Conservation (phyloP, 2,888 invertebrate genomes). For the Drosophila monieri region DNA sequence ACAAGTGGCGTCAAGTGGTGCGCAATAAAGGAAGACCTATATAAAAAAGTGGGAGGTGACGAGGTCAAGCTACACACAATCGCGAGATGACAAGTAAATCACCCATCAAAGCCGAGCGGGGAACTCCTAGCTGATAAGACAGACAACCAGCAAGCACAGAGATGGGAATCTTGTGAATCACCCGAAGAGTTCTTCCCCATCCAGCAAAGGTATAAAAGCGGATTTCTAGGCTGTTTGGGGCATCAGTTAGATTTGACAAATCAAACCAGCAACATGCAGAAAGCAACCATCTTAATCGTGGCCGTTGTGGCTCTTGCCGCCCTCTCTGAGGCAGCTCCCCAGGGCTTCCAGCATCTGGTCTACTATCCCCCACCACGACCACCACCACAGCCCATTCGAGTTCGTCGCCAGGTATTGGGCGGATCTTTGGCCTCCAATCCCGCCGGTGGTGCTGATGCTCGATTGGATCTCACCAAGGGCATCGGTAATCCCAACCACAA, state of each 20-base stretch:
- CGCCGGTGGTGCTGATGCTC: constrained; percentile 73
- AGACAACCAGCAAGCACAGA: not conserved
- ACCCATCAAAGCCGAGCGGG: constrained; percentile 25
- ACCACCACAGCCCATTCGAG: constrained; percentile 43
- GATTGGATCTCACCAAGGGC: constrained; percentile 63
- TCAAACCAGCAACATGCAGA: constrained; percentile 52
- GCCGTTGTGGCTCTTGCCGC: constrained; percentile 55
- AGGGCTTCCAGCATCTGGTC: constrained; percentile 45
- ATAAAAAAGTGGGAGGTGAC: not conserved
- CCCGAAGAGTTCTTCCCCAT: constrained; percentile 14
- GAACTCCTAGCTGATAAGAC: constrained; percentile 38
- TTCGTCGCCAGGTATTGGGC: constrained; percentile 67
- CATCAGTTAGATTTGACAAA: constrained; percentile 47
- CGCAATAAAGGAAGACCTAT: not conserved
- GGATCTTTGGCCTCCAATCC: constrained; percentile 72
- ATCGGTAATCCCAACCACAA: constrained; percentile 78
- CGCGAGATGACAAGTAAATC: constrained; percentile 35
- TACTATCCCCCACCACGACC: constrained; percentile 55
- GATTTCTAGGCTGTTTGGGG: not conserved
- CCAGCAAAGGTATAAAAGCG: constrained; percentile 49
- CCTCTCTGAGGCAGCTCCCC: constrained; percentile 55
- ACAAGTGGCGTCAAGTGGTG: constrained; percentile 35
- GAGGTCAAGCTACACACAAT: constrained; percentile 21
- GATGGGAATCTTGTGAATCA: constrained; percentile 26
- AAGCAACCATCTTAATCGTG: constrained; percentile 50